Base-by-base conservation (phyloP, 23 tunicate species). In the Trididemnum miniatum region DNA sequence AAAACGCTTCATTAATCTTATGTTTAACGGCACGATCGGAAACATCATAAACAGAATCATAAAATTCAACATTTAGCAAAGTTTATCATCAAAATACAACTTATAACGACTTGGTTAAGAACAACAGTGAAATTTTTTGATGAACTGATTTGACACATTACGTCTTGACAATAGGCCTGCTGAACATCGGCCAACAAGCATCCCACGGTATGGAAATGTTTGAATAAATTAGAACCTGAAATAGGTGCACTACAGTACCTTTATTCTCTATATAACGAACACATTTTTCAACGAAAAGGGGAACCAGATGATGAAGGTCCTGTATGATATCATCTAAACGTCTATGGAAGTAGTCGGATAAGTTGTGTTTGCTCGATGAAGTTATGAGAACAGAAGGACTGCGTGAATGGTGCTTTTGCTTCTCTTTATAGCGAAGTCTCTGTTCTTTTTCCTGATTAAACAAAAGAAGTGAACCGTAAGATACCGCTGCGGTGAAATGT, bases 201-300 rank as follows among this genome's bases (percentile, higher is more conserved):
- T n/a, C n/a, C n/a, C n/a, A n/a, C n/a, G n/a, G n/a, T n/a, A n/a
- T n/a, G n/a, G n/a, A n/a, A n/a, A n/a, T n/a, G n/a, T n/a, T n/a
- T n/a, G n/a, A n/a, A n/a, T n/a, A n/a, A n/a, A n/a, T n/a, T n/a
- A n/a, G n/a, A n/a, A n/a, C n/a, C n/a, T n/a, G n/a, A n/a, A n/a
- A n/a, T n/a, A n/a, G n/a, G n/a, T n/a, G n/a, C n/a, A n/a, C n/a
- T n/a, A n/a, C n/a, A 30, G 3, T 32, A 93, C 98, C 92, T 60
- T 79, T 63, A n/a, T 65, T 79, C 62, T 93, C 98, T 35, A 93
- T 84, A 40, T 79, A 88, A 28, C 75, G 81, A 30, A 93, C 92
- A 81, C 98, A 93, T 51, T 88, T 88, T 34, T 88, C 92, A 34
- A 84, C 89, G 78, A 93, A 93, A 27, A 81, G 84, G 9, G 98